Base-by-base conservation (phyloP, 2,888 invertebrate species). In the Archaeoteleia sp. region DNA sequence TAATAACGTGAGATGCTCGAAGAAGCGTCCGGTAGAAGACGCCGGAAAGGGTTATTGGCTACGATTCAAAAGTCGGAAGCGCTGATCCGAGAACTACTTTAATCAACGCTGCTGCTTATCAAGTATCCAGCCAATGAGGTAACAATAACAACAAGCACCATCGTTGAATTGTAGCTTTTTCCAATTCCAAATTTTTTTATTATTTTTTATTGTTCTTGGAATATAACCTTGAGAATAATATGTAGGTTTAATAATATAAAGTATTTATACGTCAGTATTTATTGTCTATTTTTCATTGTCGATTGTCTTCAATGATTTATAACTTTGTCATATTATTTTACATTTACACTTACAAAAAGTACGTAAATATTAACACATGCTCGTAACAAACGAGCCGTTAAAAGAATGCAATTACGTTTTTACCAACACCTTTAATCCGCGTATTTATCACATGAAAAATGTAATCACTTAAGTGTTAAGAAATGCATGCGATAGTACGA, bases 21-120 rank as follows among this genome's bases (percentile, higher is more conserved):
- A 37, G 37, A 27, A 49, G 48, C 48, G 42, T 49, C 55, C 51
- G 30, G 15, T 54, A 29, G 40, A 54, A 48, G 45, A 29, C 32
- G 35, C 34, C 48, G 51, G 51, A 57, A 55, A 51, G 45, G 60
- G 45, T 60, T 45, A 51, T 61, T 61, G 43, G 17, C 20, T 42
- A 34, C 34, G 55, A 63, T 57, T 32, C 45, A 55, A 55, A 55
- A 55, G 39, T 65, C 57, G 34, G 49, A 55, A 43, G 45, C 43
- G 43, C 43, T 42, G 37, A 42, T 49, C 27, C 39, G 37, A 34
- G 46, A 40, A 35, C 32, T 43, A 58, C 42, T 58, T 51, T 58
- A 65, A 57, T 65, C 57, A 57, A 49, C 42, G 45, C 45, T 25
- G 27, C 37, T 55, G 45, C 37, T 45, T 37, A 49, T 27, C 39